Evolutionary conservation across 1,140 invertebrate species (phyloP).

Genomic region (Acromyrmex heyeri): DNA sequence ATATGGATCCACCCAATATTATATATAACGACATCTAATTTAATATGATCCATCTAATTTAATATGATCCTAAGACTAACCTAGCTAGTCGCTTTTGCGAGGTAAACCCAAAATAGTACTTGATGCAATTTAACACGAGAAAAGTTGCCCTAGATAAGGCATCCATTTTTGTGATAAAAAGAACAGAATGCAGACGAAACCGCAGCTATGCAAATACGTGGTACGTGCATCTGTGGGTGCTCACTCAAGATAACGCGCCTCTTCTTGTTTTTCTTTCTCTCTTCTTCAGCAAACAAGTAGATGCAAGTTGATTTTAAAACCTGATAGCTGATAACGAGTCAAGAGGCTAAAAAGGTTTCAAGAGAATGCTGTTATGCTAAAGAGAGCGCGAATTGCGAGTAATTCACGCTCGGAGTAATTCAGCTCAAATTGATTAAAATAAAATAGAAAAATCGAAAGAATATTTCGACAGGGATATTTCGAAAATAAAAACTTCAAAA

Average conservation of each 20-base stretch:
- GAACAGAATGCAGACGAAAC: background rate
- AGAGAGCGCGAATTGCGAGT: background rate
- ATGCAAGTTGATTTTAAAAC: constrained; percentile 17
- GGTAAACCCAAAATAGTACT: background rate
- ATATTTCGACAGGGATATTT: background rate
- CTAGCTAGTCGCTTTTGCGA: background rate
- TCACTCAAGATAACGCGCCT: constrained; percentile 25
- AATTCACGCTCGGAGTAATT: background rate
- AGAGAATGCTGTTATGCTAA: background rate
- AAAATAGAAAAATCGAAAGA: background rate
- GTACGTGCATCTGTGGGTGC: constrained; percentile 22
- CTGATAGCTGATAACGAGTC: constrained; percentile 42
- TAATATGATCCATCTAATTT: background rate
- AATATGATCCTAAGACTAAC: background rate
- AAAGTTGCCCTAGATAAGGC: constrained; percentile 38
- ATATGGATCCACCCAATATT: too few relatives aligned
- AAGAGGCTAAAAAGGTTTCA: constrained; percentile 10
- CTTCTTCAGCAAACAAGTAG: constrained; percentile 1
- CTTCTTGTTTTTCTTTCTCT: constrained; percentile 9
- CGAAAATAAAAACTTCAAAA: background rate
- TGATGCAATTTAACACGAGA: background rate
- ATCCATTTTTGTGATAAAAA: constrained; percentile 7
- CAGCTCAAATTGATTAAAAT: background rate
- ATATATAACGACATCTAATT: background rate
- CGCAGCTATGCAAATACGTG: constrained; percentile 41